Evolutionary conservation across 2,797 vertebrate genomes (phyloP), one percentile per base, ranked within the genome.

Genomic region (Sylvia borin): DNA sequence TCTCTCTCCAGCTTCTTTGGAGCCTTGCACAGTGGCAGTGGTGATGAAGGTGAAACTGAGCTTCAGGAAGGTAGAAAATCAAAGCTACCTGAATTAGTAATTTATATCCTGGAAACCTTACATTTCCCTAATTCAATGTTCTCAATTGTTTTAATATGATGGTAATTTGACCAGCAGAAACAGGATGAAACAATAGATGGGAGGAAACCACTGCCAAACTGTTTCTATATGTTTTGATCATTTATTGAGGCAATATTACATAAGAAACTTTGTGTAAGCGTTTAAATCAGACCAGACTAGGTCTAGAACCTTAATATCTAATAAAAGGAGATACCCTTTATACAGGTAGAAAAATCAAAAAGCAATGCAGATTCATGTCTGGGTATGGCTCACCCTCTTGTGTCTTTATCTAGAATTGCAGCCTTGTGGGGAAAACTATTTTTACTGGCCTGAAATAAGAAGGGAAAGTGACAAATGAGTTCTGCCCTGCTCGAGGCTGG

Each of bases 391-490:
- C 87, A 58, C 95, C 96, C 93, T 89, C 95, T 88, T 80, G 92
- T 88, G 95, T 64, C 83, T 48, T 57, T 61, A 81, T 12, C 24
- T 9, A 61, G 95, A 92, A 97, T 4, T 93, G 91, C 95, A 96
- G 75, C 11, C 22, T 8, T 19, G 19, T 4, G 3, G 21, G 50
- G 27, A 47, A 84, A 64, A 57, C 4, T 0, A 15, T 31, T 89
- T 82, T 85, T 62, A 4, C 20, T 29, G 12, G 7, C 14, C 21
- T 80, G 9, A 90, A 77, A 47, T 6, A 55, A 13, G 48, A 60
- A 76, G 11, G 13, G 31, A 36, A 31, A 27, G 13, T 61, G 13
- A 0, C 14, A 16, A 65, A 8, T 16, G 20, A 20, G 9, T 11
- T 38, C 20, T 34, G 24, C 34, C 17, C 29, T 50, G 21, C 32